Evolutionary conservation across 2,113 vertebrate genomes (phyloP).

Genomic region (Oncorhynchus masou): DNA sequence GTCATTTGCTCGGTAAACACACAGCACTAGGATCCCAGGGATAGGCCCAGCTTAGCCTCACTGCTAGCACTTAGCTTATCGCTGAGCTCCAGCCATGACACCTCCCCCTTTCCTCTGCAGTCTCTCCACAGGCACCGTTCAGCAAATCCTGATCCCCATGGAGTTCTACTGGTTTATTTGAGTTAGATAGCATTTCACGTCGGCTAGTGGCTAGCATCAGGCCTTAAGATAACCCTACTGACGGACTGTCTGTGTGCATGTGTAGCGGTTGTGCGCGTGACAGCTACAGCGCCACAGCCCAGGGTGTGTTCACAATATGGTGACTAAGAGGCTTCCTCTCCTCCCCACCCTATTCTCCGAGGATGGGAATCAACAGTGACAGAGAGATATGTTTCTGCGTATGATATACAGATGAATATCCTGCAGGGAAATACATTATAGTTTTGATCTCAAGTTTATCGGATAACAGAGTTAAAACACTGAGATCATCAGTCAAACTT

Average conservation of each 20-base stretch:
- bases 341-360: slow-evolving; percentile 22
- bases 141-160: slow-evolving; percentile 37
- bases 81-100: slow-evolving; percentile 13
- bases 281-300: no score
- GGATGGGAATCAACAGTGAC: no score
- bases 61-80: slow-evolving; percentile 12
- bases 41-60: slow-evolving; percentile 31
- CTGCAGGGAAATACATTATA: no score
- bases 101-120: neutral
- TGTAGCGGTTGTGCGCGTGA: neutral
- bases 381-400: no score
- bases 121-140: slow-evolving; percentile 25
- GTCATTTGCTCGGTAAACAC: slow-evolving; percentile 75
- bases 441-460: no score
- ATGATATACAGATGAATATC: no score
- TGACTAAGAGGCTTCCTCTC: neutral
- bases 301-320: no score
- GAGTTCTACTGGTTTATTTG: neutral
- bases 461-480: no score
- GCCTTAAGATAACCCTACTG: neutral
- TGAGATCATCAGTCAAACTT: no score
- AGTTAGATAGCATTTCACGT: slow-evolving; percentile 17
- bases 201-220: slow-evolving; percentile 1
- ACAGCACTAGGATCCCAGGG: slow-evolving; percentile 51
- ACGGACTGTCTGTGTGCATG: no score